These are phyloP conservation scores for Calyptommatus sinebrachiatus DNA, from an alignment of 2,113 vertebrate species.

Conservation along the genomic window DNA sequence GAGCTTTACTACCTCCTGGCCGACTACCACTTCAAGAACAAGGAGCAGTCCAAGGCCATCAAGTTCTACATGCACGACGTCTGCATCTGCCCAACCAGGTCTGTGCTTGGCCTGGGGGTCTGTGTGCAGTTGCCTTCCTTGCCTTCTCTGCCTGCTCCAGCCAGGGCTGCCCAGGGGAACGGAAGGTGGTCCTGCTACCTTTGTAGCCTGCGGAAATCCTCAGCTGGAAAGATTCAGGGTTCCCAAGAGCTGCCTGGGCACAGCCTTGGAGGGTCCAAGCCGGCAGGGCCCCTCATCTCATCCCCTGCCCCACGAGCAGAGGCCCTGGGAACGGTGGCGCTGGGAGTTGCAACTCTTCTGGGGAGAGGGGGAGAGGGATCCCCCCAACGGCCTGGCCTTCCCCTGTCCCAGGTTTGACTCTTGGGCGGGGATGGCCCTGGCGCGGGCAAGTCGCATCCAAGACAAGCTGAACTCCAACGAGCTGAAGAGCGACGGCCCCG, in stretches of 20 bases:
- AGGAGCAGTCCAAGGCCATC: slow-evolving; percentile 97
- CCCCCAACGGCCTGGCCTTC: too few species aligned
- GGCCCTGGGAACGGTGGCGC: too few species aligned
- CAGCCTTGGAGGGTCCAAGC: background rate
- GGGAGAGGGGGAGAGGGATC: too few species aligned
- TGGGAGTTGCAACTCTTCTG: too few species aligned
- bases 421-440: slow-evolving; percentile 98
- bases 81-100: slow-evolving; percentile 94
- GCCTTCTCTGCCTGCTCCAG: background rate
- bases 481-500: slow-evolving; percentile 91
- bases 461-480: slow-evolving; percentile 98
- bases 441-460: slow-evolving; percentile 93
- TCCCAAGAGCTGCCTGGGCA: background rate
- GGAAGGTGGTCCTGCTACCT: background rate
- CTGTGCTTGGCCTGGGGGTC: background rate
- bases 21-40: slow-evolving; percentile 99
- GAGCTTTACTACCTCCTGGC: slow-evolving; percentile 95
- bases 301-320: too few species aligned
- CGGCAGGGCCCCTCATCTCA: too few species aligned
- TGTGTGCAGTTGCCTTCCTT: background rate
- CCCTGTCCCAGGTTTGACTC: slow-evolving; percentile 86
- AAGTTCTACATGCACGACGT: slow-evolving; percentile 98
- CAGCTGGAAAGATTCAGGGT: too few species aligned
- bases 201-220: too few species aligned
- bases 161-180: background rate